phyloP scores from a whole-genome alignment of 2,888 invertebrate genomes.

The Folsomia candida region DNA sequence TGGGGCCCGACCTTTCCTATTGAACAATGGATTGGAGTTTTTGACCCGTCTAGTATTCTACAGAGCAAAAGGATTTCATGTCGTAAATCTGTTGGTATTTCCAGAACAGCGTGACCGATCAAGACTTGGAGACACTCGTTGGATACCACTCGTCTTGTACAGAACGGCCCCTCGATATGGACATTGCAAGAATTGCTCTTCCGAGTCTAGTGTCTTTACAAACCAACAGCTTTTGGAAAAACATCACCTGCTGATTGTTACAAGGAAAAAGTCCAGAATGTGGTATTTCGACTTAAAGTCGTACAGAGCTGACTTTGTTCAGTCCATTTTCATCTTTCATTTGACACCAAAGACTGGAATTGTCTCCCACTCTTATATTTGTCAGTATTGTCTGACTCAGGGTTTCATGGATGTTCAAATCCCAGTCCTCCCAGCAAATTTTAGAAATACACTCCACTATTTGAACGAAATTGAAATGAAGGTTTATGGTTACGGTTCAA shows the following conservation, averaged over 20 bases:
- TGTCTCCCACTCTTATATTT: not conserved
- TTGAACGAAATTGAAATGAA: not conserved
- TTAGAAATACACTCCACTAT: not conserved
- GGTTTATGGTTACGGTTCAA: not conserved
- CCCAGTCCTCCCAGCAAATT: not conserved
- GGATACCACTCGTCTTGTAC: not conserved
- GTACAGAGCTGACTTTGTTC: not conserved
- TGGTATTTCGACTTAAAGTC: not conserved
- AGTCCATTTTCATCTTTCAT: not conserved
- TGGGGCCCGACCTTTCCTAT: not conserved
- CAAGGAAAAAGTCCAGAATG: not conserved
- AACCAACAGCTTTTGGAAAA: not conserved
- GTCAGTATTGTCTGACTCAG: not conserved
- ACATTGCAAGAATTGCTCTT: not conserved
- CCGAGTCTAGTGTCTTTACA: not conserved
- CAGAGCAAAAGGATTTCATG: not conserved
- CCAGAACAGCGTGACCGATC: not conserved
- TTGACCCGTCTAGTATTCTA: not conserved
- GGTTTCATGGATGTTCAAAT: not conserved
- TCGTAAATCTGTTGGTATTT: not conserved
- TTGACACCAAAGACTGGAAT: not conserved
- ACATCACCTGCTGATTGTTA: not conserved
- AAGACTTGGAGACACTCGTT: not conserved
- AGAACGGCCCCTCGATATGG: not conserved
- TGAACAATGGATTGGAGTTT: not conserved